Percentiles rank a stretch among this genome's conserved stretches.
Evolutionary conservation across 2,797 vertebrate genomes (phyloP).

Genomic region (Microctenopoma steveboyesi): DNA sequence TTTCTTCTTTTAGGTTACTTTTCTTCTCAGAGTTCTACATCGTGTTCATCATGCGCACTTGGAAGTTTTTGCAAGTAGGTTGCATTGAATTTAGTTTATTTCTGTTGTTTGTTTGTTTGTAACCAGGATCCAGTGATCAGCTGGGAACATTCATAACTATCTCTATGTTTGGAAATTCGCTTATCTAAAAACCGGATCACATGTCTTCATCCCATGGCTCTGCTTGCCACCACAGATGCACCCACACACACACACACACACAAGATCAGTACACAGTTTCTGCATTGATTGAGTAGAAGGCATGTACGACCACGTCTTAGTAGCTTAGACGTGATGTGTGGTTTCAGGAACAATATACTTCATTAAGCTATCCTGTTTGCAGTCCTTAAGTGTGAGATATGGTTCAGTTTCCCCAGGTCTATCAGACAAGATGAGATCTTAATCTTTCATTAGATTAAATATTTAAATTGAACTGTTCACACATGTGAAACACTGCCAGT

Average conservation of each 20-base stretch:
- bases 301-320: conserved; percentile 11
- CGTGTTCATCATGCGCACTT: conserved; percentile 82
- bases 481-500: not conserved
- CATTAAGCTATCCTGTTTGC: not conserved
- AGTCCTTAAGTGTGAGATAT: not conserved
- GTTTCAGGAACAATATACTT: not conserved
- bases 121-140: conserved; percentile 17
- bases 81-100: not conserved
- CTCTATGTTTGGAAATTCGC: conserved; percentile 35
- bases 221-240: conserved; percentile 32
- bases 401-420: not conserved
- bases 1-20: conserved; percentile 83
- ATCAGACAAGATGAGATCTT: not conserved
- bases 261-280: conserved; percentile 8
- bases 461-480: not conserved
- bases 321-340: not conserved
- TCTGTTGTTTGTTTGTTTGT: conserved; percentile 25
- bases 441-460: not conserved
- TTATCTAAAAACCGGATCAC: conserved; percentile 63
- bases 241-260: conserved; percentile 20
- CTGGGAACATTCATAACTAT: conserved; percentile 19
- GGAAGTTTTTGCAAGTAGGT: conserved; percentile 91
- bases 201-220: conserved; percentile 65
- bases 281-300: conserved; percentile 27
- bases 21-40: conserved; percentile 80